A percentile compares a stretch with the other conserved stretches of the same genome.
phyloP scores from a whole-genome alignment of 2,888 invertebrate genomes.

The Platycnemis pennipes region DNA sequence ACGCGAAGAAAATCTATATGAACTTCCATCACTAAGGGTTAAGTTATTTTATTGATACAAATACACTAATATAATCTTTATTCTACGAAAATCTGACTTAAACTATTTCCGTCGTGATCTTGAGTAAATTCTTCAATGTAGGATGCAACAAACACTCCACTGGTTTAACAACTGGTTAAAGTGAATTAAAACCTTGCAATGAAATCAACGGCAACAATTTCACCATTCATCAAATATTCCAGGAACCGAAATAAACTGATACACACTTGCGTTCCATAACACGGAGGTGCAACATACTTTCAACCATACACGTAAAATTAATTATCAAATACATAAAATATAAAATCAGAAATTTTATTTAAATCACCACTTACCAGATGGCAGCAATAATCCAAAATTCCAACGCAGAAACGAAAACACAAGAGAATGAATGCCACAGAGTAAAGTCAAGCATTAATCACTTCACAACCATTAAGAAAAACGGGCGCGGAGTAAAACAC shows the following conservation, averaged over 20 bases:
- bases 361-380: background rate
- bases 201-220: background rate
- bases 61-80: too few relatives aligned
- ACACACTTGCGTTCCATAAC: background rate
- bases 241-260: background rate
- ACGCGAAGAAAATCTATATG: too few relatives aligned
- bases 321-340: background rate
- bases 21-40: too few relatives aligned
- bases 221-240: background rate
- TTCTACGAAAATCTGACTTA: too few relatives aligned
- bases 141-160: background rate
- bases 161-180: too few relatives aligned
- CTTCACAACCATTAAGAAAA: slow-evolving; percentile 22
- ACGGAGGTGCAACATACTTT: background rate
- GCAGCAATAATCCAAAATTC: slow-evolving; percentile 8
- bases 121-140: background rate
- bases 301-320: background rate
- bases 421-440: background rate
- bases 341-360: background rate
- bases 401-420: background rate
- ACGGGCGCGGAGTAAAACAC: slow-evolving; percentile 28
- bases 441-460: background rate
- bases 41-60: too few relatives aligned
- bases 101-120: too few relatives aligned
- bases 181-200: too few relatives aligned